These are phyloP conservation scores for Apus apus DNA, from an alignment of 2,113 vertebrate genomes.

Conservation along the genomic window DNA sequence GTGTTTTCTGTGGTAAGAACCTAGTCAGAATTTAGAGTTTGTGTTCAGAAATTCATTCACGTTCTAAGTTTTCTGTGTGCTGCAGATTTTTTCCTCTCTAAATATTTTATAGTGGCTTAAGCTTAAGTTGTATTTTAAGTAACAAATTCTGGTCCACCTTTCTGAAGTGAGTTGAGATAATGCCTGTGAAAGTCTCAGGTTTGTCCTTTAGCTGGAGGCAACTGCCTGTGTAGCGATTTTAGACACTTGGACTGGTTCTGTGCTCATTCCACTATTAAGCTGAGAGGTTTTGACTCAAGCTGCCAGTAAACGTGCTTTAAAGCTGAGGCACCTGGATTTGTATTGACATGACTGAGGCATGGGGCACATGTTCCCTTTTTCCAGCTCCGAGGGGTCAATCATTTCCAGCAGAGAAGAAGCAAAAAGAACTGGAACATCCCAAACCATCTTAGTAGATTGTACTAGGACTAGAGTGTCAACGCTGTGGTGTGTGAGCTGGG, in stretches of 20 bases:
- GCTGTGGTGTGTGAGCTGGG: background rate
- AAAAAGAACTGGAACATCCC: background rate
- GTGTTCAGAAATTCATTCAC: background rate
- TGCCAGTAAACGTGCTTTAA: background rate
- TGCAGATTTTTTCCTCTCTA: background rate
- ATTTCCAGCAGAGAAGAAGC: background rate
- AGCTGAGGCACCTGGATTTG: background rate
- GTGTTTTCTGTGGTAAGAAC: background rate
- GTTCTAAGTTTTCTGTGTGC: background rate
- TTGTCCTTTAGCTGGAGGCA: background rate
- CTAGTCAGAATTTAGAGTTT: background rate
- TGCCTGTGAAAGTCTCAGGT: background rate
- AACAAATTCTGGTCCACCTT: background rate
- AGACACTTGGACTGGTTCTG: background rate
- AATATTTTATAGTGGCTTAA: background rate
- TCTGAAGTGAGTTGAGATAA: background rate
- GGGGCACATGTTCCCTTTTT: background rate
- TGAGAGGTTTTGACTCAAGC: background rate
- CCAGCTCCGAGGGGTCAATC: background rate
- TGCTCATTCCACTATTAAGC: background rate
- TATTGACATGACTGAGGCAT: rapidly evolving
- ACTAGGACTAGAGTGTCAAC: background rate
- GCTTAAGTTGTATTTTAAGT: background rate
- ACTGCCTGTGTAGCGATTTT: background rate
- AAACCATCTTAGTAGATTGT: background rate